phyloP scores from a whole-genome alignment of 92 coral and sea anemone genomes.

The Parazoanthus darwini region DNA sequence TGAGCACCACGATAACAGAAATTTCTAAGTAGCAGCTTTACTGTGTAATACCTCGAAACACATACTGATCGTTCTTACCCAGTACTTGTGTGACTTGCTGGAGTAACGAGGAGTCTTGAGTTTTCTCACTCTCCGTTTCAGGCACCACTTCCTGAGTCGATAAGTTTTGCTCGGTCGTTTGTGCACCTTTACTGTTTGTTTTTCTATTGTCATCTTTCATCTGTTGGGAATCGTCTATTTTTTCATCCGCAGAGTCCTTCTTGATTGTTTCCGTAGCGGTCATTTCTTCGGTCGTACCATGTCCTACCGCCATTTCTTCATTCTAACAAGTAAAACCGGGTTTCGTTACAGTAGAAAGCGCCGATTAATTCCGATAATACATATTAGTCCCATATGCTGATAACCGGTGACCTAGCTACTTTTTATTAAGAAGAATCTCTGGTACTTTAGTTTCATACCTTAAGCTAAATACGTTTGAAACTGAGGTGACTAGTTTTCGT shows the following conservation, averaged over 20 bases:
- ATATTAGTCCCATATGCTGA: no score
- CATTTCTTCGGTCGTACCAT: slow-evolving; percentile 15
- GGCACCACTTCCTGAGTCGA: slow-evolving; percentile 21
- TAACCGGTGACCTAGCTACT: no score
- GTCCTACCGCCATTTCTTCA: slow-evolving; percentile 20
- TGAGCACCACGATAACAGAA: no score
- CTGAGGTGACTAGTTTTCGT: no score
- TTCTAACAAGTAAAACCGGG: background rate
- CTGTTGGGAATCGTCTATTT: slow-evolving; percentile 50
- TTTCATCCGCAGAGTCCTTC: slow-evolving; percentile 41
- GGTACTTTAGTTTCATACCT: background rate
- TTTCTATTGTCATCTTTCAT: slow-evolving; percentile 19
- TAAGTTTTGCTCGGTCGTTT: slow-evolving; percentile 11
- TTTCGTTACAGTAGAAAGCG: no score
- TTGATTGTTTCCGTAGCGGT: slow-evolving; percentile 29
- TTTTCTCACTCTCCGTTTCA: slow-evolving; percentile 41
- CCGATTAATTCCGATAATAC: background rate
- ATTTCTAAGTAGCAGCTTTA: background rate
- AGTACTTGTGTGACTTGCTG: slow-evolving; percentile 89
- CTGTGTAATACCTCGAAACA: background rate
- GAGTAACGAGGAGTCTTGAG: slow-evolving; percentile 68
- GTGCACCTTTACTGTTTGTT: slow-evolving; percentile 4
- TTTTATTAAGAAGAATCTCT: background rate
- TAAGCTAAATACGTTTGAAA: no score
- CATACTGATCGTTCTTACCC: slow-evolving; percentile 18